Base-by-base conservation (phyloP, 2,888 invertebrate species). In the Tetragnatha montana region DNA sequence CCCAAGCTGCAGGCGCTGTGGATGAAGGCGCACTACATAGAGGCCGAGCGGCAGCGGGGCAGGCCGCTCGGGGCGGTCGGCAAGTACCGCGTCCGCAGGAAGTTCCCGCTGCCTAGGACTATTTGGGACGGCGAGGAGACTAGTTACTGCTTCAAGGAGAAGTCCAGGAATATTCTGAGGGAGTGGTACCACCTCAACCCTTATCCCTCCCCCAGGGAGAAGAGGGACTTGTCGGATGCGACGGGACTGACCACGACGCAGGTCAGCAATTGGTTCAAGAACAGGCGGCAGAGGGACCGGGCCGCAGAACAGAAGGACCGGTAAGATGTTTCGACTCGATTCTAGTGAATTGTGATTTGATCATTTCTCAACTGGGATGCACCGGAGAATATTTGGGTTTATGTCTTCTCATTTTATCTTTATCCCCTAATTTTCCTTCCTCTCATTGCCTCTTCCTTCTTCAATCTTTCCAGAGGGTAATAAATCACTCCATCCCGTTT, bases 131-230 rank as follows among this genome's bases (percentile, higher is more conserved):
- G 98, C 74, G 98, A 98, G 93, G 98, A 98, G 94, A 98, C 98
- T 94, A 98, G 97, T n/a, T 98, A 98, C 93, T 98, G 98, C 94
- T 98, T 98, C 94, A 98, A 98, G 93, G 95, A 99, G 94, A 95
- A 98, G 92, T 99, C 99, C 93, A 94, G 99, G 92, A 97, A 97
- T 92, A 95, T 99, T 92, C 95, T 99, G 92, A 95, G 99, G 91
- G 99, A 99, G 95, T 99, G 99, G 98, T 99, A 99, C 94, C 96
- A 99, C 87, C 98, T 98, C 94, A 99, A 97, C 94, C 97, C 97
- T 17, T 98, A 98, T 94, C 98, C 97, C 87, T 98, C 98, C 94
- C 98, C 98, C 71, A 96, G 97, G 91, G 98, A 98, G 94, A 98
- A 98, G 94, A 94, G 97, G 92, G 98, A 98, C 94, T 94, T 98